A percentile compares a stretch with the other conserved stretches of the same genome.
Conservation (phyloP, 92 coral and sea anemone genomes). For the Phymanthus crucifer region DNA sequence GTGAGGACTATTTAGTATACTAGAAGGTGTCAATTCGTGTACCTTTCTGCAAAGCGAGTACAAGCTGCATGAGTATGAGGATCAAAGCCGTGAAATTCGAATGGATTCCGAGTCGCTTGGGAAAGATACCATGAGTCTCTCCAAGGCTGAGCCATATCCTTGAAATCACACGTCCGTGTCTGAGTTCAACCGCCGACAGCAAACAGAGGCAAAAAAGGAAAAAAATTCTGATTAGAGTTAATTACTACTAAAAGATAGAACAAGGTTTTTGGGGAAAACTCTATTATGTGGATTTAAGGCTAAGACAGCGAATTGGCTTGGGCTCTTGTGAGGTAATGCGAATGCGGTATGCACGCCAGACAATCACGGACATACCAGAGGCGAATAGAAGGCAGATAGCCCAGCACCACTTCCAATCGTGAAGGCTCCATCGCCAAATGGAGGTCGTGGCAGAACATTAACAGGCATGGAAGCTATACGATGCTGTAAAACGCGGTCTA, state of each 20-base stretch:
- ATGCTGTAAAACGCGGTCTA: constrained; percentile 91
- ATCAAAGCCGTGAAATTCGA: constrained; percentile 86
- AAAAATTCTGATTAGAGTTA: constrained; percentile 37
- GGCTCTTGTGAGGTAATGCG: neutral
- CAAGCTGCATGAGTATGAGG: constrained; percentile 87
- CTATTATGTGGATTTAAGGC: constrained; percentile 2
- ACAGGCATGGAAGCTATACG: constrained; percentile 82
- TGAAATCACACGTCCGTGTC: constrained; percentile 94
- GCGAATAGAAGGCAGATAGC: constrained; percentile 83
- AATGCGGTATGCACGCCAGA: constrained; percentile 36
- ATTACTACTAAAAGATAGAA: constrained; percentile 34
- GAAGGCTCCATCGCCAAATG: constrained; percentile 69
- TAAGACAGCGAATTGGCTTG: neutral
- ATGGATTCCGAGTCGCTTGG: constrained; percentile 76
- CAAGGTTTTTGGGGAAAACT: constrained; percentile 15
- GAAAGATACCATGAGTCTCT: constrained; percentile 86
- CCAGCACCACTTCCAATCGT: constrained; percentile 80
- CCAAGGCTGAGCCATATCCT: constrained; percentile 71
- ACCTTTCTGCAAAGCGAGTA: constrained; percentile 93
- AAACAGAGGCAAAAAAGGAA: constrained; percentile 8
- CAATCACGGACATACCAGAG: constrained; percentile 76
- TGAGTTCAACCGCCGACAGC: constrained; percentile 20
- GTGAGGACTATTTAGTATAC: constrained; percentile 15
- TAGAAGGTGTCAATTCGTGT: constrained; percentile 18
- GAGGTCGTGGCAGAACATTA: constrained; percentile 84